Percentiles rank a stretch among this genome's conserved stretches.
Evolutionary conservation across 2,797 vertebrate genomes (phyloP).

Genomic region (Columba guinea): DNA sequence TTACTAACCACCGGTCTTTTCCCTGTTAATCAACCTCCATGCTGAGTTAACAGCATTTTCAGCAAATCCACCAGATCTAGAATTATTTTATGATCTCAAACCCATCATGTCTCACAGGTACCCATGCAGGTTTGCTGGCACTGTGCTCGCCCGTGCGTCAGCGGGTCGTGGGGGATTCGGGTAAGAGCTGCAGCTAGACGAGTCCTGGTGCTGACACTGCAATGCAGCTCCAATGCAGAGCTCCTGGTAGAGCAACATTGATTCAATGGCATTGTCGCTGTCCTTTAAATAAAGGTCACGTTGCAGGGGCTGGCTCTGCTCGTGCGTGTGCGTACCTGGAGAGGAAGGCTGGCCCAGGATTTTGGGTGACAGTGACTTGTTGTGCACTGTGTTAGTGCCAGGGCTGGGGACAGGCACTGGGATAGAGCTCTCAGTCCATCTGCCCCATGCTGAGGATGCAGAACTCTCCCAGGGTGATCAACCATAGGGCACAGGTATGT

Average conservation of each 20-base stretch:
- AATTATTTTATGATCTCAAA: neutral
- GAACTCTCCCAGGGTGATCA: neutral
- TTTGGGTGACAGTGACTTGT: rapidly evolving
- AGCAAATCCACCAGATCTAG: neutral
- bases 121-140: neutral
- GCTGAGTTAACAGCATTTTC: neutral
- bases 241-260: conserved; percentile 39
- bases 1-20: neutral
- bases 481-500: rapidly evolving
- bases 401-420: rapidly evolving
- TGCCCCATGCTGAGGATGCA: neutral
- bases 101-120: neutral
- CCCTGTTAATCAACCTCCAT: neutral
- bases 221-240: conserved; percentile 71
- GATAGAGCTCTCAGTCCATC: neutral
- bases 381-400: neutral
- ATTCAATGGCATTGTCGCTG: conserved; percentile 11
- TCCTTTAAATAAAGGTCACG: conserved; percentile 64
- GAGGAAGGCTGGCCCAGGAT: neutral
- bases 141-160: rapidly evolving
- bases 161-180: neutral
- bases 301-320: conserved; percentile 28
- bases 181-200: neutral
- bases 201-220: conserved; percentile 55
- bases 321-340: neutral